These are phyloP conservation scores for Noctua pronuba DNA, from an alignment of 2,888 invertebrate genomes.

Conservation along the genomic window DNA sequence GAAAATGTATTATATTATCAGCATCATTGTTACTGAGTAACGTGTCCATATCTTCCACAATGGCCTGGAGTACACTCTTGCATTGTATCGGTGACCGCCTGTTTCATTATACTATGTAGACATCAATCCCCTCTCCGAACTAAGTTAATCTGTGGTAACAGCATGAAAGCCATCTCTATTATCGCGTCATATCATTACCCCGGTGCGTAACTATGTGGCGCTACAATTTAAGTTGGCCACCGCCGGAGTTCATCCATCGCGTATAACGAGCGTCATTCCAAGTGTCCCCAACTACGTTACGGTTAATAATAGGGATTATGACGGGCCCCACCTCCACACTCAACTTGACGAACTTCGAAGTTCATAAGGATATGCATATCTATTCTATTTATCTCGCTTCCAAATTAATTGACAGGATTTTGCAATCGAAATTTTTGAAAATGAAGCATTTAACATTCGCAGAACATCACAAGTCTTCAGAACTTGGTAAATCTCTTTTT, in stretches of 20 bases:
- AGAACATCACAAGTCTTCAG: not conserved
- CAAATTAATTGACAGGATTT: not conserved
- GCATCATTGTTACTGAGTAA: not conserved
- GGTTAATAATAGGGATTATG: constrained; percentile 63
- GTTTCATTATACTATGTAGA: not conserved
- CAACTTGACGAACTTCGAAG: constrained; percentile 30
- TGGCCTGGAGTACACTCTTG: not conserved
- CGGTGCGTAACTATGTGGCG: constrained; percentile 26
- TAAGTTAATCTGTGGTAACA: not conserved
- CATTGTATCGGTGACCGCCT: not conserved
- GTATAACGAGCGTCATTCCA: constrained; percentile 59
- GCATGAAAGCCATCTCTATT: constrained; percentile 38
- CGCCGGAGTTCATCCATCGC: constrained; percentile 57
- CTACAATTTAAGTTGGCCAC: constrained; percentile 52
- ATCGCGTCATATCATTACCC: constrained; percentile 41
- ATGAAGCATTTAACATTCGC: not conserved
- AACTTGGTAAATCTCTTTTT: not conserved
- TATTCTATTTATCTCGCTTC: not conserved
- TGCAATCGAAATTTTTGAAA: not conserved
- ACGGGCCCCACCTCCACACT: constrained; percentile 31
- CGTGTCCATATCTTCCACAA: not conserved
- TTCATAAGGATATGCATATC: constrained; percentile 28
- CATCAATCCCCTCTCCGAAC: not conserved
- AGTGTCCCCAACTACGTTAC: constrained; percentile 63
- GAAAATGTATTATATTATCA: not conserved